Percentiles rank a stretch among this genome's conserved stretches.
These are phyloP conservation scores for Neosalanx taihuensis DNA, from an alignment of 2,797 vertebrate genomes.

Conservation along the genomic window DNA sequence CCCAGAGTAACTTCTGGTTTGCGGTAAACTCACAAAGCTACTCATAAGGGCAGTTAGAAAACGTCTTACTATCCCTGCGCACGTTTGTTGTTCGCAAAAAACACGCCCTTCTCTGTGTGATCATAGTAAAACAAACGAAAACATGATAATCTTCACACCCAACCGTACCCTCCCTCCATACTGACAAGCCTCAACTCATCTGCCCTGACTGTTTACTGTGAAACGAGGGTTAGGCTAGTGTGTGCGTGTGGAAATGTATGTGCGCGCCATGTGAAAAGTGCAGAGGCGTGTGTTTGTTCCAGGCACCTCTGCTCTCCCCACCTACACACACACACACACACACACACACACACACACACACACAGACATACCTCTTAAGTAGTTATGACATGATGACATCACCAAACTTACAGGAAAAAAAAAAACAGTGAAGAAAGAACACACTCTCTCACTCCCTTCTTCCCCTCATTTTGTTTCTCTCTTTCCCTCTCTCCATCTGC, in stretches of 20 bases:
- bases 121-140: not conserved
- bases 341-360: too few species aligned
- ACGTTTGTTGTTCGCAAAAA: not conserved
- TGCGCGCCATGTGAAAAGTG: not conserved
- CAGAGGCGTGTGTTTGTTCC: not conserved
- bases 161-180: slow-evolving; percentile 29
- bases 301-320: slow-evolving; percentile 27
- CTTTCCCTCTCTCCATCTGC: not conserved
- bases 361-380: too few species aligned
- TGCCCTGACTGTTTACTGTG: slow-evolving; percentile 38
- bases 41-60: not conserved
- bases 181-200: slow-evolving; percentile 56
- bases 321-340: not conserved
- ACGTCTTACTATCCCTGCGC: not conserved
- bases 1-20: not conserved
- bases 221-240: slow-evolving; percentile 44
- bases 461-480: not conserved
- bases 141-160: slow-evolving; percentile 13
- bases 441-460: not conserved
- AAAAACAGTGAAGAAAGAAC: slow-evolving; percentile 21
- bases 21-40: not conserved
- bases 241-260: not conserved
- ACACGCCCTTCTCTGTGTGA: not conserved
- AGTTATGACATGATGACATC: slow-evolving; percentile 8
- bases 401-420: slow-evolving; percentile 25